A percentile compares a stretch with the other conserved stretches of the same genome.
Conservation (phyloP, 2,888 invertebrate species). For the Spisula solida region DNA sequence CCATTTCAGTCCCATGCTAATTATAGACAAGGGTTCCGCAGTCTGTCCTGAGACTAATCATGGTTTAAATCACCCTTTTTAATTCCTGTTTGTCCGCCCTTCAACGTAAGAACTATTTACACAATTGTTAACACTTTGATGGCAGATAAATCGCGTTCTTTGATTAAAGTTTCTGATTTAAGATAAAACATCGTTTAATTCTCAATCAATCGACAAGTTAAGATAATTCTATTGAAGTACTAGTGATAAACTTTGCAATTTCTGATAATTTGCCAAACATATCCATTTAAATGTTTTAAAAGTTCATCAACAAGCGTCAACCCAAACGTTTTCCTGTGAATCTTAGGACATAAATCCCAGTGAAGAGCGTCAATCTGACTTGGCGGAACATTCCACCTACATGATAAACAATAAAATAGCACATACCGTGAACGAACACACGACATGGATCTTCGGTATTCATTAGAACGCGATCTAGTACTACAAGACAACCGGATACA, state of each 20-base stretch:
- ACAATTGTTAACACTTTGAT: constrained; percentile 49
- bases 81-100: constrained; percentile 33
- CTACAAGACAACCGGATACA: too few relatives aligned
- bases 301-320: not conserved
- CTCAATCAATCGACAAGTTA: constrained; percentile 40
- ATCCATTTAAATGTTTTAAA: constrained; percentile 2
- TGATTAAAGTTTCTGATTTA: constrained; percentile 32
- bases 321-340: not conserved
- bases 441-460: too few relatives aligned
- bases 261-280: constrained; percentile 5
- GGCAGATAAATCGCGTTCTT: constrained; percentile 43
- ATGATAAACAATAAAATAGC: too few relatives aligned
- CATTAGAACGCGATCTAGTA: too few relatives aligned
- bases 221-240: constrained; percentile 30
- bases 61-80: not conserved
- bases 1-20: too few relatives aligned
- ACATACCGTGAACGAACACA: too few relatives aligned
- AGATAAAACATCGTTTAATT: constrained; percentile 52
- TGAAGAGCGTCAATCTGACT: too few relatives aligned
- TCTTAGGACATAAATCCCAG: not conserved
- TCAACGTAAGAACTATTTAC: constrained; percentile 35
- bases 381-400: too few relatives aligned
- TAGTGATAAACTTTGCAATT: not conserved
- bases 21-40: too few relatives aligned
- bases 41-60: not conserved